A percentile compares a stretch with the other conserved stretches of the same genome.
Evolutionary conservation across 2,113 vertebrate genomes (phyloP).

Genomic region (Xenopus borealis): DNA sequence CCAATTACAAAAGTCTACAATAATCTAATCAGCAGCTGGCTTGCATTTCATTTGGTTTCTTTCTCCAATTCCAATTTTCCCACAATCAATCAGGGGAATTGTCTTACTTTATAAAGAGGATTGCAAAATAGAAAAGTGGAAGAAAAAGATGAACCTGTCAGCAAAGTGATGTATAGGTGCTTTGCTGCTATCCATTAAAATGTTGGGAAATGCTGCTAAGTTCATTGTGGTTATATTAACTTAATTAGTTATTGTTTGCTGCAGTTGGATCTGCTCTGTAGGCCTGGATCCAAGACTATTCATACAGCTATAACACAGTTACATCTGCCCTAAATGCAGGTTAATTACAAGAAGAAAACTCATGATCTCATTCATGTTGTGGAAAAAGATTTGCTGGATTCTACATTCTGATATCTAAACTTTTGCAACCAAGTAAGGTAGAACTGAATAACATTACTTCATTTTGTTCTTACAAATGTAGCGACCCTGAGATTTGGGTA

Average conservation of each 20-base stretch:
- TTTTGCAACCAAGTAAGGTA: too few species aligned
- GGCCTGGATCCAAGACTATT: slow-evolving; percentile 7
- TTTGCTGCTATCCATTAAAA: slow-evolving; percentile 55
- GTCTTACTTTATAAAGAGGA: slow-evolving; percentile 50
- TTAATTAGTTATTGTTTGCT: slow-evolving; percentile 10
- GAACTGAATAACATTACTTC: too few species aligned
- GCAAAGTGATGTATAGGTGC: neutral
- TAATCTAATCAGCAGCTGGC: slow-evolving; percentile 51
- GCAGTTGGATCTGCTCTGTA: neutral
- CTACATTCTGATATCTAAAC: too few species aligned
- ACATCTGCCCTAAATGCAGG: slow-evolving; percentile 16
- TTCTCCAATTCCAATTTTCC: slow-evolving; percentile 28
- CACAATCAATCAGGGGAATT: slow-evolving; percentile 27
- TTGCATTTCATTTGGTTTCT: slow-evolving; percentile 51
- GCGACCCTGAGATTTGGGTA: too few species aligned
- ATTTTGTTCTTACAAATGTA: too few species aligned
- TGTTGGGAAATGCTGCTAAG: slow-evolving; percentile 40
- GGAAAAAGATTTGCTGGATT: too few species aligned
- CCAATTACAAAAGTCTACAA: slow-evolving; percentile 50
- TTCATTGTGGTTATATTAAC: neutral
- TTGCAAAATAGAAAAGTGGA: neutral
- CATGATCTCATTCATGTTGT: neutral
- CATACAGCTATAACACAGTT: neutral
- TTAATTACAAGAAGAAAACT: slow-evolving; percentile 2
- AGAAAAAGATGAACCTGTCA: neutral